A percentile compares a stretch with the other conserved stretches of the same genome.
phyloP scores from a whole-genome alignment of 2,113 vertebrate genomes.

The Agapornis roseicollis region DNA sequence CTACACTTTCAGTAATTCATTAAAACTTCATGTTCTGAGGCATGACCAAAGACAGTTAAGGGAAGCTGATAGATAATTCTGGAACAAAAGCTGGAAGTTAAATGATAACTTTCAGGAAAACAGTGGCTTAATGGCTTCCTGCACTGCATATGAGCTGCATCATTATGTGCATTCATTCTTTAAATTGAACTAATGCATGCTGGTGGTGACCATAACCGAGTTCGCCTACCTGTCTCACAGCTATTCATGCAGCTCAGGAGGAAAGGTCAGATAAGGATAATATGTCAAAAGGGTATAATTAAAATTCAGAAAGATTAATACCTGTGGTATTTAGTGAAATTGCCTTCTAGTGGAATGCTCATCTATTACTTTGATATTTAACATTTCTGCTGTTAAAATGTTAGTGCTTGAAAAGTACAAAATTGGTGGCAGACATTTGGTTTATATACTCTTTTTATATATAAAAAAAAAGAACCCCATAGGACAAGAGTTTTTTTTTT shows the following conservation, averaged over 20 bases:
- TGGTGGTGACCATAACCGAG: neutral
- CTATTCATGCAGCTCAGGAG: conserved; percentile 60
- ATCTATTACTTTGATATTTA: conserved; percentile 84
- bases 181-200: conserved; percentile 5
- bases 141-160: conserved; percentile 17
- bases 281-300: conserved; percentile 82
- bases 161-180: neutral
- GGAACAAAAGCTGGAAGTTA: neutral
- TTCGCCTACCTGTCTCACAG: conserved; percentile 31
- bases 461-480: neutral
- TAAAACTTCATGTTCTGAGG: neutral
- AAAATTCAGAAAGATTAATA: conserved; percentile 85
- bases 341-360: conserved; percentile 79
- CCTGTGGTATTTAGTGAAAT: conserved; percentile 83
- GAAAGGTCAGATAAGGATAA: conserved; percentile 78
- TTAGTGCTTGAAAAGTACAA: conserved; percentile 71
- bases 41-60: neutral
- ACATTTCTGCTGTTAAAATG: conserved; percentile 80
- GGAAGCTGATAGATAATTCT: neutral
- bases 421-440: conserved; percentile 29
- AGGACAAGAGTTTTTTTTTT: neutral
- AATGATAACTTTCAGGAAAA: neutral
- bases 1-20: neutral
- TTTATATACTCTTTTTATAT: conserved; percentile 48
- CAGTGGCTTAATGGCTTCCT: neutral